Percentiles rank a stretch among this genome's conserved stretches.
Conservation (phyloP, 2,888 invertebrate species). For the Macrophya alboannulata region DNA sequence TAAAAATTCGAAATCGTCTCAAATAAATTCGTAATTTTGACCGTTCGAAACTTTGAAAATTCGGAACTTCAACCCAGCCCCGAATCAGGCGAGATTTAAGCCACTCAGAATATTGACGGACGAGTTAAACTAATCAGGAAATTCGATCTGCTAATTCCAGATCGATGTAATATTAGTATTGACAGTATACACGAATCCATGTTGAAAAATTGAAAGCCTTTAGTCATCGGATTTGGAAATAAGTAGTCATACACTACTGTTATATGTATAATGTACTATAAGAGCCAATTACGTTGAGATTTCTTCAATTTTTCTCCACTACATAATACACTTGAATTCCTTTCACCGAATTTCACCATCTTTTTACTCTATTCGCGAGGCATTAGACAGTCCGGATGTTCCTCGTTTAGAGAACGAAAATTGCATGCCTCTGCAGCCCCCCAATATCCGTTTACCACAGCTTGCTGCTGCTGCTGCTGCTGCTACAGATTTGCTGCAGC, state of each 20-base stretch:
- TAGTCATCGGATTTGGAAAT: background rate
- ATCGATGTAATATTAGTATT: background rate
- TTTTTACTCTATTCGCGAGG: background rate
- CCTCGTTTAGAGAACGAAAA: conserved; percentile 28
- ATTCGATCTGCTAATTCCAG: conserved; percentile 24
- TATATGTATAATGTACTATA: background rate
- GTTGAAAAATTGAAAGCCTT: background rate
- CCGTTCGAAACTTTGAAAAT: too few relatives aligned
- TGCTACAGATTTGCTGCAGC: conserved; percentile 2
- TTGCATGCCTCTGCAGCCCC: conserved; percentile 1
- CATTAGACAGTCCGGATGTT: conserved; percentile 18
- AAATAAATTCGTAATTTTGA: too few relatives aligned
- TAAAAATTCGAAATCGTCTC: too few relatives aligned
- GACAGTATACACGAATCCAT: background rate
- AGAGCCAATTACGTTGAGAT: background rate
- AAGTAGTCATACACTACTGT: background rate
- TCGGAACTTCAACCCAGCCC: too few relatives aligned
- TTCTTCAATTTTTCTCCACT: background rate
- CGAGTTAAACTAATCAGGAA: background rate
- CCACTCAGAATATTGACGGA: background rate
- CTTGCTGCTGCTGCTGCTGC: background rate
- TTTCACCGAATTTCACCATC: background rate
- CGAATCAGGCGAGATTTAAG: background rate
- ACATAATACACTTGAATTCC: background rate
- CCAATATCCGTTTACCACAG: conserved; percentile 36